A percentile compares a stretch with the other conserved stretches of the same genome.
phyloP scores from a whole-genome alignment of 2,888 invertebrate genomes.

The Phengaris alcon region DNA sequence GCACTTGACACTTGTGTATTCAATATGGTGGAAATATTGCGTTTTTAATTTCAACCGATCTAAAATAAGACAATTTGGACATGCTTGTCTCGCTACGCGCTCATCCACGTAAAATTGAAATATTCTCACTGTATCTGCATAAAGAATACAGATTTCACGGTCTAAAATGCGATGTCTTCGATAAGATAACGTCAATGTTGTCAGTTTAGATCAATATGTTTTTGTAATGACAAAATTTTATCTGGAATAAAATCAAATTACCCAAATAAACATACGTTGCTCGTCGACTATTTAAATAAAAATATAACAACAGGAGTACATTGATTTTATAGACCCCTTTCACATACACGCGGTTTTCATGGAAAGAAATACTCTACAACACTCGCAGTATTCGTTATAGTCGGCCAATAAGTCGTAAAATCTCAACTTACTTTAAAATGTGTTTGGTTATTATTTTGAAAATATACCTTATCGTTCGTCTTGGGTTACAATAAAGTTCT shows the following conservation, averaged over 20 bases:
- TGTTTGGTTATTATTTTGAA: conserved; percentile 7
- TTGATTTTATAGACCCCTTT: too few relatives aligned
- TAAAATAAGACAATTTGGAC: conserved; percentile 6
- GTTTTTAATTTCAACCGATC: conserved; percentile 20
- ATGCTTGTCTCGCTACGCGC: background rate
- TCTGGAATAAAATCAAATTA: too few relatives aligned
- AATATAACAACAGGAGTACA: too few relatives aligned
- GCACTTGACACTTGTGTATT: conserved; percentile 16
- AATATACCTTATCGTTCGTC: conserved; percentile 14
- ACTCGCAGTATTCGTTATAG: background rate
- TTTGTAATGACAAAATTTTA: background rate
- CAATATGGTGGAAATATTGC: conserved; percentile 23
- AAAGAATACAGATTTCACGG: background rate
- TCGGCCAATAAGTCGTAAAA: background rate
- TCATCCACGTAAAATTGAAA: background rate
- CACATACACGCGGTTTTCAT: too few relatives aligned
- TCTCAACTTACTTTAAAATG: conserved; percentile 8
- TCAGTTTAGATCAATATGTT: background rate
- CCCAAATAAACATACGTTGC: too few relatives aligned
- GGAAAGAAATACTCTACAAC: background rate
- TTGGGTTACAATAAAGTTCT: conserved; percentile 30
- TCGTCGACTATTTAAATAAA: too few relatives aligned
- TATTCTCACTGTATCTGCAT: background rate
- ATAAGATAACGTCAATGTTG: background rate
- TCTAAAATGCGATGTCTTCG: background rate